A percentile compares a stretch with the other conserved stretches of the same genome.
phyloP scores from a whole-genome alignment of 2,113 vertebrate genomes.

The Leptobrachium ailaonicum region DNA sequence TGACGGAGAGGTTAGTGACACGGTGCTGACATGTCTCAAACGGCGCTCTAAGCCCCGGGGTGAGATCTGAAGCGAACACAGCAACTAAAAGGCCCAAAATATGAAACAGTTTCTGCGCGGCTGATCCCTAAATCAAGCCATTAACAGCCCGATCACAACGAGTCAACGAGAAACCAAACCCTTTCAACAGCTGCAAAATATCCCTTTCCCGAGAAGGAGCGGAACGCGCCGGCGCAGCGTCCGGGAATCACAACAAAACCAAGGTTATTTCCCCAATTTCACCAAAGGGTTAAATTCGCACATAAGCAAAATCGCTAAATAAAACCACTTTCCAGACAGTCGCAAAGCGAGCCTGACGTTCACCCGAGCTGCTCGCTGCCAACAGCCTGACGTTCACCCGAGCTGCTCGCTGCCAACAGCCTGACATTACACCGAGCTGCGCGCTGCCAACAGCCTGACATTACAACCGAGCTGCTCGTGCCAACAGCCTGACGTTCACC shows the following conservation, averaged over 20 bases:
- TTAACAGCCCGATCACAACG: constrained; percentile 66
- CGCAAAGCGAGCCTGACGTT: no score
- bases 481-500: no score
- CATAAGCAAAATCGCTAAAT: no score
- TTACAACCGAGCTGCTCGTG: no score
- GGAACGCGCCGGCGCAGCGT: not conserved
- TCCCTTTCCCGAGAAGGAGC: constrained; percentile 54
- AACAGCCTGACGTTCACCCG: no score
- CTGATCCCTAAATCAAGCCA: constrained; percentile 56
- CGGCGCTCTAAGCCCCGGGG: constrained; percentile 57
- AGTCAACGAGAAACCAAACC: constrained; percentile 66
- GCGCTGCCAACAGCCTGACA: no score
- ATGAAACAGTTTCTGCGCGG: constrained; percentile 47
- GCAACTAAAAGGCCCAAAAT: constrained; percentile 29
- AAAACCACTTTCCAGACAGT: no score
- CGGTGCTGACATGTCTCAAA: constrained; percentile 63
- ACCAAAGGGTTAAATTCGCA: no score
- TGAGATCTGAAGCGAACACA: constrained; percentile 55
- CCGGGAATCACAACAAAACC: not conserved
- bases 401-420: no score
- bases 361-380: no score
- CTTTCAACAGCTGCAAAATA: constrained; percentile 62
- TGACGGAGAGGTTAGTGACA: constrained; percentile 64
- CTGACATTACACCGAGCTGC: no score
- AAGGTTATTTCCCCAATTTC: not conserved